Evolutionary conservation across 2,797 vertebrate genomes (phyloP).

Genomic region (Hypotaenidia philippensis): DNA sequence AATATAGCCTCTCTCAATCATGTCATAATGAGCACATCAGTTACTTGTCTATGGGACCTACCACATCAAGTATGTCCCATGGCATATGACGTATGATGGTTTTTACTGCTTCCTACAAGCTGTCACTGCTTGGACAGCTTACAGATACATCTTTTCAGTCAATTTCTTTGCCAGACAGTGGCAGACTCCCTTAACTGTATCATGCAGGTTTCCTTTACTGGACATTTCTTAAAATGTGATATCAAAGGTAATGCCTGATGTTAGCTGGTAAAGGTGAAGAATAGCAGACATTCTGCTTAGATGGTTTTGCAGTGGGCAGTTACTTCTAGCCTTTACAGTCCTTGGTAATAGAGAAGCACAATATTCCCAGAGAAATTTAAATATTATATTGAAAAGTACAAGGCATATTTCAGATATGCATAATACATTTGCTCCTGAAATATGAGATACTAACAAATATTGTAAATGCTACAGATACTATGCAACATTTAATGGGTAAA

Average conservation of each 20-base stretch:
- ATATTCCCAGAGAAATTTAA: not conserved
- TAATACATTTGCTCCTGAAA: not conserved
- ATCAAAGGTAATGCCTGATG: not conserved
- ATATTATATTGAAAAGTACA: not conserved
- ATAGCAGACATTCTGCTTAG: not conserved
- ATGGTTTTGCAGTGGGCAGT: not conserved
- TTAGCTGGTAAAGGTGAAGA: not conserved
- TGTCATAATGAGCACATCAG: not conserved
- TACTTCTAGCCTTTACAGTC: not conserved
- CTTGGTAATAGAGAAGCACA: not conserved
- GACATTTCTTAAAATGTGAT: not conserved
- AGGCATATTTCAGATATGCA: not conserved
- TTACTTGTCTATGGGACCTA: not conserved
- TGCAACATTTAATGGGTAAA: not conserved
- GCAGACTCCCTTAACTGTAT: not conserved
- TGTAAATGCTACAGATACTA: not conserved
- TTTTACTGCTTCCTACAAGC: not conserved
- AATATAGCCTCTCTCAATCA: not conserved
- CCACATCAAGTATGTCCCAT: fast-evolving
- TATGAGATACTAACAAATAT: not conserved
- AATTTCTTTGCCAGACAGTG: not conserved
- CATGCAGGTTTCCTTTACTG: not conserved
- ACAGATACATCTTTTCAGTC: not conserved
- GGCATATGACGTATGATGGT: not conserved
- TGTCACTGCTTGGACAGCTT: not conserved